Evolutionary conservation across 2,797 vertebrate genomes (phyloP).

Genomic region (Rhyacichthys aspro): DNA sequence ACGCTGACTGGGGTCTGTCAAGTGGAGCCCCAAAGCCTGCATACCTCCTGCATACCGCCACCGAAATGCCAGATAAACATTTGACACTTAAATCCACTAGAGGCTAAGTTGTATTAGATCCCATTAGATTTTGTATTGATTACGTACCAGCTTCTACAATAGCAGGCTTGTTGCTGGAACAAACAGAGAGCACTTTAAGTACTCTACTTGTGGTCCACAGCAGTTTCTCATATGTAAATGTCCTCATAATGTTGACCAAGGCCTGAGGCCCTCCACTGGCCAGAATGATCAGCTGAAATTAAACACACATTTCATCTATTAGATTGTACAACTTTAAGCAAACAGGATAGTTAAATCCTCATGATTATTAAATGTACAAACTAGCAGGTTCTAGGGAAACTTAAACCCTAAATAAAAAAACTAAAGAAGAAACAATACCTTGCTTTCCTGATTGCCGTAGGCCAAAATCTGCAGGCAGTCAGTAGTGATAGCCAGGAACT

Average conservation of each 20-base stretch:
- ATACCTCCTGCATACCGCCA: constrained; percentile 88
- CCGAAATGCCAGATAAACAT: constrained; percentile 3
- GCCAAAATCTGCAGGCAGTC: constrained; percentile 99
- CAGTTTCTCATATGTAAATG: constrained; percentile 97
- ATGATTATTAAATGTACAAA: too few relatives aligned
- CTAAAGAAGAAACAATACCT: constrained; percentile 76
- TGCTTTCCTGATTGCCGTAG: constrained; percentile 99
- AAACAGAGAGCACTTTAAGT: constrained; percentile 97
- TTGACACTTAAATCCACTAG: not conserved
- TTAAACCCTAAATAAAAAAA: not conserved
- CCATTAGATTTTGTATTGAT: not conserved
- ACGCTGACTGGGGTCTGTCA: constrained; percentile 96
- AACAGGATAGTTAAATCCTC: too few relatives aligned
- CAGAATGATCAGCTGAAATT: constrained; percentile 92
- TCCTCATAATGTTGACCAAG: constrained; percentile 98
- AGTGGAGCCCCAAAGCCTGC: constrained; percentile 97
- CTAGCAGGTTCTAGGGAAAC: not conserved
- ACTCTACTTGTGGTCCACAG: constrained; percentile 99
- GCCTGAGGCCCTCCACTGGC: constrained; percentile 98
- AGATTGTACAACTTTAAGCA: not conserved
- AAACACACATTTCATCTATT: constrained; percentile 2
- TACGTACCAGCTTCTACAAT: constrained; percentile 97
- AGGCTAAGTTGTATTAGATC: not conserved
- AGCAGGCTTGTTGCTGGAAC: constrained; percentile 99
- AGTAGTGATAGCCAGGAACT: constrained; percentile 98